A percentile compares a stretch with the other conserved stretches of the same genome.
Conservation (phyloP, 2,113 vertebrate species). For the Cyprinodon tularosa region DNA sequence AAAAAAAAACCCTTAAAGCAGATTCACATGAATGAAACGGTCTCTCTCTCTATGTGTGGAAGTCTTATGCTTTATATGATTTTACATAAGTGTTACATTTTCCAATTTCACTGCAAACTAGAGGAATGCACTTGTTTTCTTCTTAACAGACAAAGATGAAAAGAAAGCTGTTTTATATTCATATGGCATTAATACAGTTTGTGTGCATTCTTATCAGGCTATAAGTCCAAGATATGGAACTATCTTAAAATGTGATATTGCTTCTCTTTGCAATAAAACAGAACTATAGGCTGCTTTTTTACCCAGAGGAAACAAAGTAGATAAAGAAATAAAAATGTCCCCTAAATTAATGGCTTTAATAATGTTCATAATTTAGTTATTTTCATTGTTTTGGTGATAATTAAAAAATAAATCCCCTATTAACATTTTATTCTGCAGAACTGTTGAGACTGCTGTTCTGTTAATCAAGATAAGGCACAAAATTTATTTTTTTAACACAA, state of each 20-base stretch:
- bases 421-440: conserved; percentile 12
- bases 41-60: background rate
- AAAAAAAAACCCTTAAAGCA: background rate
- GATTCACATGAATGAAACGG: background rate
- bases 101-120: conserved; percentile 31
- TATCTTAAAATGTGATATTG: conserved; percentile 37
- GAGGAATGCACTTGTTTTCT: conserved; percentile 26
- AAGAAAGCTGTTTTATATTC: conserved; percentile 32
- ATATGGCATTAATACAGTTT: conserved; percentile 41
- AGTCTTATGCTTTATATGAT: conserved; percentile 1
- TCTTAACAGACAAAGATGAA: conserved; percentile 8
- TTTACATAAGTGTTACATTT: conserved; percentile 10
- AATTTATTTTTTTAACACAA: background rate
- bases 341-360: conserved; percentile 45
- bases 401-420: conserved; percentile 18
- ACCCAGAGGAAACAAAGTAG: conserved; percentile 35
- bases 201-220: conserved; percentile 43
- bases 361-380: conserved; percentile 39
- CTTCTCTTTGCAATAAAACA: conserved; percentile 37
- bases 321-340: conserved; percentile 14
- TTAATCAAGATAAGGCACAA: background rate
- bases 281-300: conserved; percentile 32
- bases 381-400: conserved; percentile 43
- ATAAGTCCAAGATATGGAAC: conserved; percentile 27
- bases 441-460: conserved; percentile 13